Percentiles rank a stretch among this genome's conserved stretches.
Evolutionary conservation across 2,113 vertebrate species (phyloP).

Genomic region (Mastomys coucha): DNA sequence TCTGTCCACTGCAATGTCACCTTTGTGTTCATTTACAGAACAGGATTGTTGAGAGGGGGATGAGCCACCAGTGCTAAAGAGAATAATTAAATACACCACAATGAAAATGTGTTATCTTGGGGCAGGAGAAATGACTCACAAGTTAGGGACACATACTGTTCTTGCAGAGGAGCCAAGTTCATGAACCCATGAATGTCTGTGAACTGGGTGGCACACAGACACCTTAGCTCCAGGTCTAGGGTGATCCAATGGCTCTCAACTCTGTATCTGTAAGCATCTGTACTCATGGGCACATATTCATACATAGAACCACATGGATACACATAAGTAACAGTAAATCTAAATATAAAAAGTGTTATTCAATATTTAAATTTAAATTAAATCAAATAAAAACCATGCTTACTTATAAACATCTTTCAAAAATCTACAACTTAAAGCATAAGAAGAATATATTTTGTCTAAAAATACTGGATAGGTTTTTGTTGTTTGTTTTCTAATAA

Average conservation of each 20-base stretch:
- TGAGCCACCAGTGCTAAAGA: not conserved
- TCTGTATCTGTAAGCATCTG: not conserved
- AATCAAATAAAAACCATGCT: not conserved
- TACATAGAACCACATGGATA: not conserved
- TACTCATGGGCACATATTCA: not conserved
- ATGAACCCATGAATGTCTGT: not conserved
- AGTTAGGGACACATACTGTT: not conserved
- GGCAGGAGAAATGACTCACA: not conserved
- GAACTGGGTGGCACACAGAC: not conserved
- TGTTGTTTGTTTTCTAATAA: slow-evolving; percentile 36
- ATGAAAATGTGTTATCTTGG: slow-evolving; percentile 38
- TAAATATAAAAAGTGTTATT: not conserved
- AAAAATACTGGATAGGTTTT: not conserved
- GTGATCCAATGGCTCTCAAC: not conserved
- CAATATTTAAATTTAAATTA: not conserved
- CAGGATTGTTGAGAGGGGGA: not conserved
- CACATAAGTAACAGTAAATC: not conserved
- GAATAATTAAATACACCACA: not conserved
- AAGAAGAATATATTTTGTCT: slow-evolving; percentile 25
- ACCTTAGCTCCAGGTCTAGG: not conserved
- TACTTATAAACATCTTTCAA: slow-evolving; percentile 32
- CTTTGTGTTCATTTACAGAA: slow-evolving; percentile 22
- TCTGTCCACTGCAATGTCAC: not conserved
- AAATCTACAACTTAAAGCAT: slow-evolving; percentile 1
- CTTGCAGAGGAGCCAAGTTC: not conserved